Evolutionary conservation across 2,888 invertebrate species (phyloP), one percentile per base, ranked within the genome.

Genomic region (Melieria picta): DNA sequence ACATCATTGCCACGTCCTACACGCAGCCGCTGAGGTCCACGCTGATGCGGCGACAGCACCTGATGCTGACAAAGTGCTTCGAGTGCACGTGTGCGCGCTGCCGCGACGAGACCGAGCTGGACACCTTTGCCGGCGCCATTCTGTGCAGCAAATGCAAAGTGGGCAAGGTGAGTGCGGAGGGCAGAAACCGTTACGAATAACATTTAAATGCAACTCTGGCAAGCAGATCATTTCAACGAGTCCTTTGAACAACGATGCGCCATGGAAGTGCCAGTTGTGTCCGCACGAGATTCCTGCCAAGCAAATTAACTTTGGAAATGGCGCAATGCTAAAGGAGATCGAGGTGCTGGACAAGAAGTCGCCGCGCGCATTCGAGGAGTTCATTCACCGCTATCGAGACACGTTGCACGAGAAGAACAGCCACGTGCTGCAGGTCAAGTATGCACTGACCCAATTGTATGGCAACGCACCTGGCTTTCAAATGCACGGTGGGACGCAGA

Each of bases 1-100:
- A 90, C 58, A 86, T 90, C 60, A 90, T 93, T 58, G 91, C 90
- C 46, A 90, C 91, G 0, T 91, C 92, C 0, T 93, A 93, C 80
- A 92, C 93, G 0, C 92, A 93, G 82, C 89, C 91, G 0, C 83
- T 94, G 61, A 90, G 91, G 87, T 91, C 92, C 13, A 93, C 93
- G 3, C 86, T 91, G 13, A 90, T 91, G 73, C 87, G 93, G 63
- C 86, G 93, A 76, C 87, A 88, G 77, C 90, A 91, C 83, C 85
- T 94, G 4, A 88, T 87, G 77, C 88, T 87, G 66, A 88, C 88
- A 3, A 93, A 93, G 85, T 92, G 91, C 82, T 93, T 93, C 77
- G 89, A 90, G 65, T 94, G 94, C 79, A 85, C 85, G 56, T 94
- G 94, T 77, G 84, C 86, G 0, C 88, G 93, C 73, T 94, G 94